These are phyloP conservation scores for Eulacestoma nigropectus DNA, from an alignment of 2,113 vertebrate species.

Conservation along the genomic window DNA sequence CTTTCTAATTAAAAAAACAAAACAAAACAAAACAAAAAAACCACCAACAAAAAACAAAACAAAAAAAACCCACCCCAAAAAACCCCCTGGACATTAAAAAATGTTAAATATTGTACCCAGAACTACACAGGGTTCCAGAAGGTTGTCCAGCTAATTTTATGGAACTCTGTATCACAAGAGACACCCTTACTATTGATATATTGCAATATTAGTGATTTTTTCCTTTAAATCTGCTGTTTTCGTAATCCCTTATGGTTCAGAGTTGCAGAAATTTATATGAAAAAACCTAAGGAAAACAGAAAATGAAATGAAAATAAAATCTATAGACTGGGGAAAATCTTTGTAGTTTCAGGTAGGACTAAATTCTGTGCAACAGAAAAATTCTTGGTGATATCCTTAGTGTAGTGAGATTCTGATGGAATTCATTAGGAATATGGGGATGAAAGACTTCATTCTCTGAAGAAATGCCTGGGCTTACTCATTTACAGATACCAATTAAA, in stretches of 20 bases:
- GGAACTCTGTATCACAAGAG: not conserved
- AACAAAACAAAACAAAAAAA: not conserved
- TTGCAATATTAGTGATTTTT: not conserved
- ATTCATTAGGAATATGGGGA: not conserved
- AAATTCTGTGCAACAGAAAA: not conserved
- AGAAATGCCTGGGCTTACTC: not conserved
- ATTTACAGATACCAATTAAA: not conserved
- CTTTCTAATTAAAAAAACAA: not conserved
- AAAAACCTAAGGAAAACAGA: not conserved
- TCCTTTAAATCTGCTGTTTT: not conserved
- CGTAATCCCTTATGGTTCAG: accelerated
- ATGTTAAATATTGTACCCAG: not conserved
- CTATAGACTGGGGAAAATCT: not conserved
- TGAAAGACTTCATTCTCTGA: not conserved
- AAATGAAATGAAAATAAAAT: not conserved
- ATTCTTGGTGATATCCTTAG: not conserved
- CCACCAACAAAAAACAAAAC: not conserved
- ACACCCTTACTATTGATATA: not conserved
- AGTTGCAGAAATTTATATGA: not conserved
- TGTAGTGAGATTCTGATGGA: not conserved
- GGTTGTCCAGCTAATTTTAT: not conserved
- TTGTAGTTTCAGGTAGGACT: not conserved
- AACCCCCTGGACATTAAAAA: not conserved
- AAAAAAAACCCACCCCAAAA: not conserved
- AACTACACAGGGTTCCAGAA: not conserved